Conservation (phyloP, 1,140 invertebrate species). For the Popillia japonica region DNA sequence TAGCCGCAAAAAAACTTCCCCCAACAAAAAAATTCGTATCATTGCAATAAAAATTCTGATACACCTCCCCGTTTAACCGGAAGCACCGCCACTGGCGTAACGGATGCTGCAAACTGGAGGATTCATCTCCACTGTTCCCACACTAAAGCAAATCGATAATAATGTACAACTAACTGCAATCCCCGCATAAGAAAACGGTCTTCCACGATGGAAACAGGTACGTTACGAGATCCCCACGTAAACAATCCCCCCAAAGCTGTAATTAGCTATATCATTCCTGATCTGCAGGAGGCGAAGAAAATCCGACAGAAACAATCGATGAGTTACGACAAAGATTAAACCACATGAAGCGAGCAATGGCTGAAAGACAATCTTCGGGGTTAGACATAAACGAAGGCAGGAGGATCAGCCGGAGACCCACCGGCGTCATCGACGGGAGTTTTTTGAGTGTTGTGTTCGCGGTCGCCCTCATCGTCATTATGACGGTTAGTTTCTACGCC, state of each 20-base stretch:
- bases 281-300: constrained; percentile 13
- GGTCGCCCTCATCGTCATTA: constrained; percentile 76
- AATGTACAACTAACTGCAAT: background rate
- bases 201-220: constrained; percentile 24
- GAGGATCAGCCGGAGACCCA: constrained; percentile 59
- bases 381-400: constrained; percentile 61
- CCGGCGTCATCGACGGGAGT: constrained; percentile 77
- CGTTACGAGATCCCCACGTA: too few species aligned
- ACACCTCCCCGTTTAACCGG: too few species aligned
- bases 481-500: constrained; percentile 81
- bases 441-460: constrained; percentile 82
- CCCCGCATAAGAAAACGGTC: background rate
- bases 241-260: too few species aligned
- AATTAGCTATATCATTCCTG: background rate
- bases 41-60: too few species aligned
- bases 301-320: constrained; percentile 73
- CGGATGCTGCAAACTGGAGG: background rate
- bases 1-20: too few species aligned
- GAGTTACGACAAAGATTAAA: constrained; percentile 77
- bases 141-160: constrained; percentile 26
- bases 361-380: constrained; percentile 69
- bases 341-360: constrained; percentile 82
- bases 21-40: too few species aligned
- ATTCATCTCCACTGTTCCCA: background rate
- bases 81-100: background rate